Conservation (phyloP, 2,797 vertebrate species). For the Botia kubotai region DNA sequence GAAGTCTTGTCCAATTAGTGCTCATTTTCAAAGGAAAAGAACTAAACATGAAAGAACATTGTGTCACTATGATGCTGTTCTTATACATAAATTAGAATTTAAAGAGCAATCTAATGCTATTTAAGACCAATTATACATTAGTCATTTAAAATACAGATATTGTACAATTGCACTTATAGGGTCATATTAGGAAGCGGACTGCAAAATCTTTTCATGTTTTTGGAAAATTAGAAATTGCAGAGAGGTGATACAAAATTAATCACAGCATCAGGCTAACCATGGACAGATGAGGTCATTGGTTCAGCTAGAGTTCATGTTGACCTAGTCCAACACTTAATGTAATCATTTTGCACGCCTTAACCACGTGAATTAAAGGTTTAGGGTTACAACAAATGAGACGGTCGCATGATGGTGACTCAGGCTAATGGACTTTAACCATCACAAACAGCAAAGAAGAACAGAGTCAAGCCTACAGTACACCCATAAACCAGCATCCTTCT, state of each 20-base stretch:
- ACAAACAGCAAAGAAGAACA: slow-evolving; percentile 28
- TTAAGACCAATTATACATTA: background rate
- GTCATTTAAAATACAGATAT: background rate
- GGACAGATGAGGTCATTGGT: slow-evolving; percentile 25
- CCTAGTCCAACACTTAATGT: slow-evolving; percentile 14
- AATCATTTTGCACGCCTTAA: background rate
- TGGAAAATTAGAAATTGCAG: slow-evolving; percentile 3
- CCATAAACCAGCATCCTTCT: background rate
- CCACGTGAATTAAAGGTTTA: slow-evolving; percentile 32
- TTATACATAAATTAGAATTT: background rate
- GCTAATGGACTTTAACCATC: slow-evolving; percentile 36
- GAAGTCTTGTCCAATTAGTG: slow-evolving; percentile 24
- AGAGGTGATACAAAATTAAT: slow-evolving; percentile 11
- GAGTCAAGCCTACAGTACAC: background rate
- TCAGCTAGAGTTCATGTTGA: slow-evolving; percentile 36
- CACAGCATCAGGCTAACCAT: background rate
- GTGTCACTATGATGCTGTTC: background rate
- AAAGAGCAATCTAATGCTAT: background rate
- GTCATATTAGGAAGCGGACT: background rate
- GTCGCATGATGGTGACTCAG: slow-evolving; percentile 16
- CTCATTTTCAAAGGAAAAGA: slow-evolving; percentile 1
- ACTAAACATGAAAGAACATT: background rate
- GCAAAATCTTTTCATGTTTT: slow-evolving; percentile 9
- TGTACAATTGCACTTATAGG: background rate
- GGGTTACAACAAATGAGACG: slow-evolving; percentile 21